phyloP scores from a whole-genome alignment of 2,797 vertebrate genomes.

The Tokudaia muenninki region DNA sequence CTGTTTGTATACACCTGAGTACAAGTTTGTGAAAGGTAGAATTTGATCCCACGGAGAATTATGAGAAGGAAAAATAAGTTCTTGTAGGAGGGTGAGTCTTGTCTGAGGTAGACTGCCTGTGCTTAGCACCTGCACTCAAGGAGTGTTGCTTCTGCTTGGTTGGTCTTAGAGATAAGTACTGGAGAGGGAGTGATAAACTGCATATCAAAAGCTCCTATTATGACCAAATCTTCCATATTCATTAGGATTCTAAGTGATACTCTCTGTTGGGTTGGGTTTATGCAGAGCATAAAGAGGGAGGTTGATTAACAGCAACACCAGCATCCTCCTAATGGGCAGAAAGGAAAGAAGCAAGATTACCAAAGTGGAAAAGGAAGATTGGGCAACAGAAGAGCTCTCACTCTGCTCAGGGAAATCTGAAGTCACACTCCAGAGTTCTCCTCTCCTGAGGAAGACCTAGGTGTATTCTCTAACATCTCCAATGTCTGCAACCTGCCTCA shows the following conservation, averaged over 20 bases:
- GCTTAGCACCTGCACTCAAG: background rate
- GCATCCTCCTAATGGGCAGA: background rate
- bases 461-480: background rate
- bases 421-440: background rate
- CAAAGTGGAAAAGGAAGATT: fast-evolving
- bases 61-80: background rate
- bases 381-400: too few species aligned
- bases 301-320: background rate
- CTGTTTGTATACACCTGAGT: background rate
- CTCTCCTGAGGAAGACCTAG: too few species aligned
- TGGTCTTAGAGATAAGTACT: background rate
- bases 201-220: background rate
- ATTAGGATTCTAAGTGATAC: background rate
- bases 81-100: background rate
- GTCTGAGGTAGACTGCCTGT: background rate
- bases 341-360: background rate
- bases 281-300: background rate
- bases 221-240: background rate
- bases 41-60: background rate
- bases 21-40: background rate
- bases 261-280: background rate
- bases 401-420: background rate
- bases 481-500: fast-evolving
- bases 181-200: background rate
- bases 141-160: background rate